A percentile compares a stretch with the other conserved stretches of the same genome.
Evolutionary conservation across 2,888 invertebrate genomes (phyloP).

Genomic region (Anthophora plumipes): DNA sequence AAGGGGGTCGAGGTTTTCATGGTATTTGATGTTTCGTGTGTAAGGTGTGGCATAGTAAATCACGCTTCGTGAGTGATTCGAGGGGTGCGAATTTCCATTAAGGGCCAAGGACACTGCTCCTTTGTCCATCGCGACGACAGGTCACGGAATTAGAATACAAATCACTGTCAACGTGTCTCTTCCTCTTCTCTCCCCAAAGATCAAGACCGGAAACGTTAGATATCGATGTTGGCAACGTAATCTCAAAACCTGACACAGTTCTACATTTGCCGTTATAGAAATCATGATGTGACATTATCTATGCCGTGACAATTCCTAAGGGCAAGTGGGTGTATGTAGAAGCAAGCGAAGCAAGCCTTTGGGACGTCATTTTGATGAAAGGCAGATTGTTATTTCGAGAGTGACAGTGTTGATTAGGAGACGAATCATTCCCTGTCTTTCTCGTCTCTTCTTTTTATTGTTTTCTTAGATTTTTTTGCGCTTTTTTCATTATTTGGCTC

Average conservation of each 20-base stretch:
- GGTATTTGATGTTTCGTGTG: slow-evolving; percentile 26
- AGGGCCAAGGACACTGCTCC: slow-evolving; percentile 47
- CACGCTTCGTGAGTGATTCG: slow-evolving; percentile 40
- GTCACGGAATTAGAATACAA: slow-evolving; percentile 52
- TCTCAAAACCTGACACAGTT: slow-evolving; percentile 1
- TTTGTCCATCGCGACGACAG: slow-evolving; percentile 31
- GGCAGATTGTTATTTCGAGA: too few species aligned
- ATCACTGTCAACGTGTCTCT: slow-evolving; percentile 36
- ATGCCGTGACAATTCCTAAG: background rate
- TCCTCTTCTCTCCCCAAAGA: background rate
- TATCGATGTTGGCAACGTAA: slow-evolving; percentile 24
- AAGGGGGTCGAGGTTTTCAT: slow-evolving; percentile 2
- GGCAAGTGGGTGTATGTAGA: background rate
- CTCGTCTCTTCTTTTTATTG: too few species aligned
- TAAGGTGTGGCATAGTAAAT: slow-evolving; percentile 48
- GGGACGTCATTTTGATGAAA: too few species aligned
- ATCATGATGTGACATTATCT: background rate
- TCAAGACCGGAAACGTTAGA: slow-evolving; percentile 35
- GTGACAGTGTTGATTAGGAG: too few species aligned
- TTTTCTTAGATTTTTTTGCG: too few species aligned
- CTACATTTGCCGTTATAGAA: background rate
- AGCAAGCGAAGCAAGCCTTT: too few species aligned
- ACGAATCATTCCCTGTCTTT: too few species aligned
- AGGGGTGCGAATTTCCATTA: slow-evolving; percentile 36
- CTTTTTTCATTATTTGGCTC: too few species aligned